These are phyloP conservation scores for Ramazzottius varieornatus DNA, from an alignment of 2,888 invertebrate genomes.

Conservation along the genomic window DNA sequence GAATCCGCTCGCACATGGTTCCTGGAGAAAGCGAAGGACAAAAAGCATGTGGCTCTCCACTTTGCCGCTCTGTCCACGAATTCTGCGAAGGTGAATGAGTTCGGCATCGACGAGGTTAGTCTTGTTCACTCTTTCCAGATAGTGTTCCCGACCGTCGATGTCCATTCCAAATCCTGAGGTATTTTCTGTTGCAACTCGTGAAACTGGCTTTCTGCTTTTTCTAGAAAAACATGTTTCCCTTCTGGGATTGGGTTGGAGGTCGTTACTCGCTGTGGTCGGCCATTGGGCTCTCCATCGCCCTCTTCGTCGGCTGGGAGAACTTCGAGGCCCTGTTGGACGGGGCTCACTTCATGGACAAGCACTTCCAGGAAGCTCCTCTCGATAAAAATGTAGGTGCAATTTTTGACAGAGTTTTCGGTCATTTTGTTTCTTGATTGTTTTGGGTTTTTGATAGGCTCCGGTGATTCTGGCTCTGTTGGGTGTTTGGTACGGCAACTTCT, in stretches of 20 bases:
- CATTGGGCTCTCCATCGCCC: constrained; percentile 80
- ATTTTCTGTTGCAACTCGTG: too few species aligned
- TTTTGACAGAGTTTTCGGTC: constrained; percentile 4
- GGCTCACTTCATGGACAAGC: constrained; percentile 74
- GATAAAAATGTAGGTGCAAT: constrained; percentile 51
- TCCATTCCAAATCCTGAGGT: too few species aligned
- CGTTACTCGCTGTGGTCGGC: constrained; percentile 94
- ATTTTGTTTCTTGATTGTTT: constrained; percentile 2
- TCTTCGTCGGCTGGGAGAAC: constrained; percentile 47
- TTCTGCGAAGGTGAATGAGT: constrained; percentile 66
- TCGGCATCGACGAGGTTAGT: constrained; percentile 57
- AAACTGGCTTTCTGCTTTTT: background rate
- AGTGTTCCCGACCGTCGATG: too few species aligned
- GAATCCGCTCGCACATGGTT: constrained; percentile 93
- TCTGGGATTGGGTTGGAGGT: constrained; percentile 99
- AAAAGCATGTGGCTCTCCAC: constrained; percentile 57
- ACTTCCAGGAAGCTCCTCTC: constrained; percentile 57
- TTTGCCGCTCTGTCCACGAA: constrained; percentile 97
- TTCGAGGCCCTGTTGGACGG: constrained; percentile 71
- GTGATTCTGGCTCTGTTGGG: constrained; percentile 72
- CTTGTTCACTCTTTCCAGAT: background rate
- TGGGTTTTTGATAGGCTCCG: constrained; percentile 38
- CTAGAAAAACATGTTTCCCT: constrained; percentile 85
- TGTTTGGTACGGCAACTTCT: constrained; percentile 81
- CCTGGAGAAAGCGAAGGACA: constrained; percentile 48